A percentile compares a stretch with the other conserved stretches of the same genome.
Evolutionary conservation across 1,140 invertebrate genomes (phyloP).

Genomic region (Pachyrhynchus sulphureomaculatus): DNA sequence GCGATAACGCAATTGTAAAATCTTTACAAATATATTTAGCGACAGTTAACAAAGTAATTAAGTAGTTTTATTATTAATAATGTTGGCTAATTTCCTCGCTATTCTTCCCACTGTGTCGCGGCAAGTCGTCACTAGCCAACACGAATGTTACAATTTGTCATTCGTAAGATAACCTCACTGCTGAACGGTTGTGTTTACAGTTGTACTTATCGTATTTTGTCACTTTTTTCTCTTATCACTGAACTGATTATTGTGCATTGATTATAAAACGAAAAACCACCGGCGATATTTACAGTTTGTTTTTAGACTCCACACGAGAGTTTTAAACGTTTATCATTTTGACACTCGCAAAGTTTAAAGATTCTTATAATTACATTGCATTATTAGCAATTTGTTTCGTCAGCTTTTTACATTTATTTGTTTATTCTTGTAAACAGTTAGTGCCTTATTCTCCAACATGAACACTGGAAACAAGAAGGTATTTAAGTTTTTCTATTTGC

Average conservation of each 20-base stretch:
- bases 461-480: slow-evolving; percentile 31
- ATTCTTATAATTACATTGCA: too few species aligned
- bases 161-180: not conserved
- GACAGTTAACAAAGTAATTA: too few species aligned
- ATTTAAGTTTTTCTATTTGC: not conserved
- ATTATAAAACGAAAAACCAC: not conserved
- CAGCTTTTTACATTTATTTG: too few species aligned
- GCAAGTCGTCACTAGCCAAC: not conserved
- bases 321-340: too few species aligned
- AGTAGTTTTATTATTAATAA: too few species aligned
- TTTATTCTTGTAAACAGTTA: too few species aligned
- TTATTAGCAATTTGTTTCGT: too few species aligned
- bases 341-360: too few species aligned
- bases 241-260: not conserved
- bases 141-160: not conserved
- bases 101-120: not conserved
- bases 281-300: not conserved
- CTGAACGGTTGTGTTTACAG: slow-evolving; percentile 5
- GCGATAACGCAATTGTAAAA: too few species aligned
- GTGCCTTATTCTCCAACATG: slow-evolving; percentile 15
- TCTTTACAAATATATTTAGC: too few species aligned
- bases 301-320: not conserved
- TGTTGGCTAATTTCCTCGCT: too few species aligned
- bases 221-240: not conserved
- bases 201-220: slow-evolving; percentile 1